phyloP scores from a whole-genome alignment of 2,888 invertebrate species.

The Dolichomitus sp. region DNA sequence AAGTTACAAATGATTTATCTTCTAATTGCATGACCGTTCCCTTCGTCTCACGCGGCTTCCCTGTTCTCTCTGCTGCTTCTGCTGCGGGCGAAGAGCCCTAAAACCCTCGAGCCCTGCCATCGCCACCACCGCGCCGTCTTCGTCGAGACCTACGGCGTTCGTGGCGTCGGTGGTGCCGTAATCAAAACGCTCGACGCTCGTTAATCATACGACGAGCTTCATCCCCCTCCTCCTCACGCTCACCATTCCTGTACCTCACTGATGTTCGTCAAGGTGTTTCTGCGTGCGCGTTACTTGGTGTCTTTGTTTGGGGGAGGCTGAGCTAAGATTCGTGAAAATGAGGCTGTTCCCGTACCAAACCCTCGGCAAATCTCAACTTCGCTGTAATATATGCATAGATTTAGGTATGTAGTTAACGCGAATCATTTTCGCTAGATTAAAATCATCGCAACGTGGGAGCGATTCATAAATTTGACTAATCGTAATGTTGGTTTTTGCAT shows the following conservation, averaged over 20 bases:
- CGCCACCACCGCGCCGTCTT: slow-evolving; percentile 34
- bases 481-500: no score
- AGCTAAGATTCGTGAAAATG: slow-evolving; percentile 33
- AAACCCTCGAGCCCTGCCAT: slow-evolving; percentile 58
- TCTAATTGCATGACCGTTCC: slow-evolving; percentile 84
- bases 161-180: slow-evolving; percentile 71
- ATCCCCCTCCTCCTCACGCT: slow-evolving; percentile 19
- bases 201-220: slow-evolving; percentile 78
- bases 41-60: slow-evolving; percentile 68
- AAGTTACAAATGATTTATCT: slow-evolving; percentile 84
- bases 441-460: neutral
- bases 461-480: neutral
- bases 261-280: slow-evolving; percentile 41
- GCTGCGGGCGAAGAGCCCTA: slow-evolving; percentile 33
- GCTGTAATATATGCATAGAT: slow-evolving; percentile 20
- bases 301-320: neutral
- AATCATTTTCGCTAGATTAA: neutral
- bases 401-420: neutral
- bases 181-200: slow-evolving; percentile 82
- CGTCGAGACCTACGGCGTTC: slow-evolving; percentile 27
- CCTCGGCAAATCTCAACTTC: neutral
- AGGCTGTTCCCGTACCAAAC: slow-evolving; percentile 13
- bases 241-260: neutral
- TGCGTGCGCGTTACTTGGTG: slow-evolving; percentile 22
- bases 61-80: slow-evolving; percentile 16